Percentiles rank a stretch among this genome's conserved stretches.
phyloP scores from a whole-genome alignment of 2,797 vertebrate genomes.

The Euthynnus affinis region DNA sequence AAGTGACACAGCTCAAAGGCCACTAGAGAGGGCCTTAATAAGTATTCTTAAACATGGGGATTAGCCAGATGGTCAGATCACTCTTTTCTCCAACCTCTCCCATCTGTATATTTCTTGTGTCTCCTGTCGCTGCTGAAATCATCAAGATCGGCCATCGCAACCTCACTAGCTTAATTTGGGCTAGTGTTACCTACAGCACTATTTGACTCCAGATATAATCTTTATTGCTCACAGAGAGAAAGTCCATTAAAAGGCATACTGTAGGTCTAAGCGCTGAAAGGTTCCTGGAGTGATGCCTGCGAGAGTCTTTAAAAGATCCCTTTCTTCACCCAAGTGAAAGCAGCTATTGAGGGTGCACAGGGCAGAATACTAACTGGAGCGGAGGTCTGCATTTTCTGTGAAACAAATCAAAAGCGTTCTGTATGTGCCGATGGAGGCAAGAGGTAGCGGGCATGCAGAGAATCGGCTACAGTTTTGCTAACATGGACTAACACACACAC shows the following conservation, averaged over 20 bases:
- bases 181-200: constrained; percentile 72
- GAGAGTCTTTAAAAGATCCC: constrained; percentile 68
- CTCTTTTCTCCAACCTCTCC: constrained; percentile 71
- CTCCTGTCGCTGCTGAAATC: constrained; percentile 69
- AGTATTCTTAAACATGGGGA: constrained; percentile 77
- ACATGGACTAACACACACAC: constrained; percentile 36
- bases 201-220: constrained; percentile 82
- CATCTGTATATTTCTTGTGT: constrained; percentile 69
- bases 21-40: constrained; percentile 65
- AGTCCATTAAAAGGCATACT: constrained; percentile 78
- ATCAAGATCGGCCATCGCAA: constrained; percentile 63
- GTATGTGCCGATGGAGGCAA: constrained; percentile 51
- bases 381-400: constrained; percentile 66
- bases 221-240: constrained; percentile 78
- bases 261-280: constrained; percentile 67
- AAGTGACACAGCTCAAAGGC: constrained; percentile 64
- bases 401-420: constrained; percentile 74
- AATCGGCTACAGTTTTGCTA: constrained; percentile 59
- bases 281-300: constrained; percentile 72
- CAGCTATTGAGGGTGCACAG: constrained; percentile 74
- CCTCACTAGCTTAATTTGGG: constrained; percentile 66
- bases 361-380: constrained; percentile 66
- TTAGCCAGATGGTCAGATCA: constrained; percentile 81
- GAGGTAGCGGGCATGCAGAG: constrained; percentile 45
- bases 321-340: constrained; percentile 70